phyloP scores from a whole-genome alignment of 2,888 invertebrate species.

The Ennomos quercinarius region DNA sequence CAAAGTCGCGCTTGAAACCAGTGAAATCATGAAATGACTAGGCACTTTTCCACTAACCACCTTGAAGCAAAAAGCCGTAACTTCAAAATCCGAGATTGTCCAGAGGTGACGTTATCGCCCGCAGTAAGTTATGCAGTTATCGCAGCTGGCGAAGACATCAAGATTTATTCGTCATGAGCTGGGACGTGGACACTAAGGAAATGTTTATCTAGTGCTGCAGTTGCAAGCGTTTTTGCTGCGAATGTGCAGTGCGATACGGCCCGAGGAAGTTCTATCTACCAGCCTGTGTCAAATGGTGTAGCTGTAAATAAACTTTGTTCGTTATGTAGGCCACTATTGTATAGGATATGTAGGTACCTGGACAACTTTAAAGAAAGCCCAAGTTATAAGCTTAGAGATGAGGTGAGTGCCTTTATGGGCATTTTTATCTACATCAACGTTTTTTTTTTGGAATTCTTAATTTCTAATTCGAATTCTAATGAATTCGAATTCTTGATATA shows the following conservation, averaged over 20 bases:
- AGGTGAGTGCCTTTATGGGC: no score
- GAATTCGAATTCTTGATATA: no score
- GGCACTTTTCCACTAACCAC: constrained; percentile 12
- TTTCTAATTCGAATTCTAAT: no score
- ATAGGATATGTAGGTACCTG: neutral
- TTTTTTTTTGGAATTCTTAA: no score
- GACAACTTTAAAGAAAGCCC: no score
- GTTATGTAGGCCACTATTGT: neutral
- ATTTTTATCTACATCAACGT: no score
- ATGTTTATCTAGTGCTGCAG: constrained; percentile 71
- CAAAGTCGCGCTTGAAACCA: no score
- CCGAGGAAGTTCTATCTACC: constrained; percentile 15
- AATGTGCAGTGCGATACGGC: constrained; percentile 41
- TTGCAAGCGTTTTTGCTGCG: constrained; percentile 50
- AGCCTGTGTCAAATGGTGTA: constrained; percentile 19
- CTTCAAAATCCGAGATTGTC: constrained; percentile 49
- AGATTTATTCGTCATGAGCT: constrained; percentile 74
- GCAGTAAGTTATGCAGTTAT: constrained; percentile 57
- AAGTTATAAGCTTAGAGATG: no score
- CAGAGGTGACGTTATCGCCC: constrained; percentile 53
- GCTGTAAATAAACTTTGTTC: constrained; percentile 1
- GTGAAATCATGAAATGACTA: no score
- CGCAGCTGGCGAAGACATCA: constrained; percentile 64
- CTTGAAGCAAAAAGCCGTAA: constrained; percentile 28
- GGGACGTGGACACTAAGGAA: constrained; percentile 67